Evolutionary conservation across 2,888 invertebrate species (phyloP).

Genomic region (Steinernema hermaphroditum): DNA sequence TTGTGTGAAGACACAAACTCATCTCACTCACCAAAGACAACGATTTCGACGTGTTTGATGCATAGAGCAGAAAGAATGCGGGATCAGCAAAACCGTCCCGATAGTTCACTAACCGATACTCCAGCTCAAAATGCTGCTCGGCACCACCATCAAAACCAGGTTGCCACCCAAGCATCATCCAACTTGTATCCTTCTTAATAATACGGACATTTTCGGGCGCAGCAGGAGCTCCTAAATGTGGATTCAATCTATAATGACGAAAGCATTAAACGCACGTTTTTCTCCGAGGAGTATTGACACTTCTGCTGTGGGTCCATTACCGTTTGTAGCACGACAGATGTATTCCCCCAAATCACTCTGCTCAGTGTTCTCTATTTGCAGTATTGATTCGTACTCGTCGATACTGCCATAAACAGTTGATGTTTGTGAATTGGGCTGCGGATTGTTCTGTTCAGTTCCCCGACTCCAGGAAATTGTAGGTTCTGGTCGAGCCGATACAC

Average conservation of each 20-base stretch:
- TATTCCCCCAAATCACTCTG: slow-evolving; percentile 83
- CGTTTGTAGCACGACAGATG: slow-evolving; percentile 80
- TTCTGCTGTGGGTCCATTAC: slow-evolving; percentile 69
- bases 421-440: slow-evolving; percentile 45
- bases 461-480: slow-evolving; percentile 60
- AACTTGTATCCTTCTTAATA: slow-evolving; percentile 46
- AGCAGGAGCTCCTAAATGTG: slow-evolving; percentile 48
- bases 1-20: too few relatives aligned
- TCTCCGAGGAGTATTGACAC: slow-evolving; percentile 52
- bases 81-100: slow-evolving; percentile 34
- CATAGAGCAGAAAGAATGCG: slow-evolving; percentile 35
- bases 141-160: slow-evolving; percentile 64
- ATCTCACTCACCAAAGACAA: slow-evolving; percentile 29
- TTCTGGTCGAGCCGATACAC: slow-evolving; percentile 60
- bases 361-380: slow-evolving; percentile 78
- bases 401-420: slow-evolving; percentile 40
- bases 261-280: slow-evolving; percentile 40
- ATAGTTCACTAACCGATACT: slow-evolving; percentile 43
- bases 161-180: slow-evolving; percentile 57
- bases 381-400: slow-evolving; percentile 62
- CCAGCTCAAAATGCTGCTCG: slow-evolving; percentile 54
- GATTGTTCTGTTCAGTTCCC: slow-evolving; percentile 38
- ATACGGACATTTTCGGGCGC: slow-evolving; percentile 48
- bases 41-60: slow-evolving; percentile 38
- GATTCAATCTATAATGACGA: not conserved